These are phyloP conservation scores for Phrynocephalus guinanensis DNA, from an alignment of 2,797 vertebrate species.

Conservation along the genomic window DNA sequence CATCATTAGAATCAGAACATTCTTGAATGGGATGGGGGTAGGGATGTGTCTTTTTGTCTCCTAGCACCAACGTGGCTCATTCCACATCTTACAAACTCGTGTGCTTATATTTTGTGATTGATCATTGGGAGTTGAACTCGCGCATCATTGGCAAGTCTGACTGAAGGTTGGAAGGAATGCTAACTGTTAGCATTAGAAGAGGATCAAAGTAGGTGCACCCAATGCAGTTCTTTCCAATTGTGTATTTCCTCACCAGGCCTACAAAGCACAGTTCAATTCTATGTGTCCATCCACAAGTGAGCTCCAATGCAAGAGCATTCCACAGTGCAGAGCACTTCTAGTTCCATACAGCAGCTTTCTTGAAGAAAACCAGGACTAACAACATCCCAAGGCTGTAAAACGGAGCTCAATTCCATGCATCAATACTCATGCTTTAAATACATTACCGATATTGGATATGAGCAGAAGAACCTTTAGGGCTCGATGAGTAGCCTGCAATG, in stretches of 20 bases:
- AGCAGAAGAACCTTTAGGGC: background rate
- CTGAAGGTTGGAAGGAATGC: too few relatives aligned
- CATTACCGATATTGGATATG: background rate
- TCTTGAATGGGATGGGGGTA: too few relatives aligned
- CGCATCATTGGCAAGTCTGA: too few relatives aligned
- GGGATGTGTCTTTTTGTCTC: too few relatives aligned
- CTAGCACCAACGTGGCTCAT: too few relatives aligned
- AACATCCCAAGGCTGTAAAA: background rate
- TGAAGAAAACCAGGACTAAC: background rate
- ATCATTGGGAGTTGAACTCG: too few relatives aligned
- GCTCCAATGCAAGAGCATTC: background rate
- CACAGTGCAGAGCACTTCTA: background rate
- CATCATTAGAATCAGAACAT: too few relatives aligned
- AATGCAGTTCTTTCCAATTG: too few relatives aligned
- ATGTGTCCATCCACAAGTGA: background rate
- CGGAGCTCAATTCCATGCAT: background rate
- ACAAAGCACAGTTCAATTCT: background rate
- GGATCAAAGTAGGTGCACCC: background rate
- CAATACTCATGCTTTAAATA: background rate
- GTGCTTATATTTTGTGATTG: too few relatives aligned
- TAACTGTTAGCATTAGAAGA: too few relatives aligned
- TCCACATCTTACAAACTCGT: too few relatives aligned
- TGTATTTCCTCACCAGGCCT: background rate
- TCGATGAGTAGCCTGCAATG: background rate
- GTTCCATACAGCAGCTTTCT: background rate